Base-by-base conservation (phyloP, 2,888 invertebrate genomes). In the Drosophila melanocephala region DNA sequence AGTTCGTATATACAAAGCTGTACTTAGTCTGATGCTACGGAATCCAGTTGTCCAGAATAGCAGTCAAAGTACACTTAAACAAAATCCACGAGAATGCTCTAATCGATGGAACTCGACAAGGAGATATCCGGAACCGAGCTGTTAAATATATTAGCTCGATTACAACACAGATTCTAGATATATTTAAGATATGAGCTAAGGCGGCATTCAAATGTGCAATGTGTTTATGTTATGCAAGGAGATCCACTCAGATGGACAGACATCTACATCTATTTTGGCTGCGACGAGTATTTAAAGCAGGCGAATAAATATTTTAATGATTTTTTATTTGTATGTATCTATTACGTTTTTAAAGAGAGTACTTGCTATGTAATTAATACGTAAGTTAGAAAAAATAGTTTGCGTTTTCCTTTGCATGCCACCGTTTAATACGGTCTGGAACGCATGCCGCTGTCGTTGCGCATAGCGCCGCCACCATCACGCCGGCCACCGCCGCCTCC, bases 381-480 rank as follows among this genome's bases (percentile, higher is more conserved):
- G 77, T 82, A 75, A 79, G 65, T 74, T 83, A 73, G 76, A 84
- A 88, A 86, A 88, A 81, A 64, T 77, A 72, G 72, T 73, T 64
- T 63, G 53, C 28, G n/a, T 51, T 19, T 22, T 42, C n/a, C 42
- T 19, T 32, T 39, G 65, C 61, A 22, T 39, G 67, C 44, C n/a
- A 7, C 47, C 47, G n/a, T n/a, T 72, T 91, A 93, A 77, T 93
- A 93, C 22, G 93, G 93, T 70, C 93, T 83, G 32, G 92, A 90
- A 42, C 93, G 93, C 81, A 91, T 92, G 68, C 93, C 92, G 9
- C 87, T 83, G 37, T 91, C 92, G 51, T 90, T 92, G 51, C 93
- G 91, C 91, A 93, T 92, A 19, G 92, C 90, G 9, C 93, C 92
- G 19, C 92, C 83, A 0, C 93, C 90, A 2, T 93, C 91, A 2